Base-by-base conservation (phyloP, 2,888 invertebrate species). In the Nemotelus nigrinus region DNA sequence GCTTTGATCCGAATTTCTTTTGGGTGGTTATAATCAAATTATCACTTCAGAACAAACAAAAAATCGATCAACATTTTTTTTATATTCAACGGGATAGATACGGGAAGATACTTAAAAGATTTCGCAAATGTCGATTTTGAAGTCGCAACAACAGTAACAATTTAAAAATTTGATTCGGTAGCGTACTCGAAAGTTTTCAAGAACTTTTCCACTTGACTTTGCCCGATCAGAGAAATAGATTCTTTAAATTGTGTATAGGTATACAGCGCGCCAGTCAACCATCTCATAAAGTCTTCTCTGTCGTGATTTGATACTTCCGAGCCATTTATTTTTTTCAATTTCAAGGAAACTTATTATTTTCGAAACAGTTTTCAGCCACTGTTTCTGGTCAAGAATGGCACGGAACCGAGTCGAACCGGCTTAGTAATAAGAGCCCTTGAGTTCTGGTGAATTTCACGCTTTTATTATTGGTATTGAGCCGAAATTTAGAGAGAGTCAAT, bases 81-180 rank as follows among this genome's bases (percentile, higher is more conserved):
- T 25, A 25, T 25, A 25, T 25, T 25, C 25, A 25, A 25, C 25
- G 0, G 25, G 25, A 25, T 25, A n/a, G n/a, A n/a, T n/a, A n/a
- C n/a, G n/a, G n/a, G n/a, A 60, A 60, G 41, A 43, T 43, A 60
- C 60, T 60, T 25, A 7, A 60, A 60, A 60, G 60, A 60, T 60
- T 60, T 41, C 3, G 25, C 45, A 39, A 48, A 39, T 68, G 47
- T 68, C 50, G 50, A 25, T 25, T 68, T 68, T 48, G 60, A 45
- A 74, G 63, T 47, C 74, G 41, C 60, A 63, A 74, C 41, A 63
- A 74, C 58, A 74, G 74, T 74, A 60, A 39, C 74, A 47, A 74
- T 60, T 74, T 74, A 63, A 74, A 63, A 74, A 74, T 48, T 43
- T 74, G 41, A 63, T 74, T 74, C 74, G 25, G 45, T 74, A 50